Evolutionary conservation across 2,113 vertebrate genomes (phyloP), one percentile per base, ranked within the genome.

Genomic region (Eubucco bourcierii): DNA sequence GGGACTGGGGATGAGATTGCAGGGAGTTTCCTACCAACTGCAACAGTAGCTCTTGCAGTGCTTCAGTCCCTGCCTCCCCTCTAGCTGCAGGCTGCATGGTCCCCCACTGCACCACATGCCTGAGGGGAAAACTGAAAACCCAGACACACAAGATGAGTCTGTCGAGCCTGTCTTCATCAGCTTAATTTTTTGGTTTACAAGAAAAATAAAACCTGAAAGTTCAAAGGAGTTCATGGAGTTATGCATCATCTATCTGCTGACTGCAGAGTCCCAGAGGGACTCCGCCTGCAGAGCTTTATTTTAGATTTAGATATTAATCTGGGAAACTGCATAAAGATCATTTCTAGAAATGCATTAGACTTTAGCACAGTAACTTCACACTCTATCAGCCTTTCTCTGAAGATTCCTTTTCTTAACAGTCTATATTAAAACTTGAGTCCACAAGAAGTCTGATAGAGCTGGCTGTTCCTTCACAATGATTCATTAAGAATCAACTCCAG

Each of bases 231-330:
- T 93, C 88, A 81, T 6, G 68, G 77, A 95, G 89, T 82, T 92
- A 68, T 58, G 82, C 79, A 90, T 90, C 87, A 81, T 88, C 90
- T 87, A 64, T 91, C 90, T 90, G 75, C 89, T 83, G 87, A 84
- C 88, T 95, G 86, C 90, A 73, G 86, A 90, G 73, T 27, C 92
- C 90, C 88, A 80, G 73, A 91, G 95, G 85, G 83, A 91, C 61
- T 9, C 44, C 0, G 68, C 77, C 83, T 86, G 85, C 76, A 71
- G 74, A 93, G 87, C 72, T 92, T 95, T 93, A 91, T 83, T 94
- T 96, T 64, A 95, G 90, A 95, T 95, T 86, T 91, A 94, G 94
- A 92, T 90, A 90, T 95, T 94, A 94, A 94, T 93, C 87, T 85
- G 37, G 20, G 53, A 95, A 95, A 90, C 68, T 47, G 81, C 89